Evolutionary conservation across 1,140 invertebrate genomes (phyloP), one percentile per base, ranked within the genome.

Genomic region (Andrena cerasifolii): DNA sequence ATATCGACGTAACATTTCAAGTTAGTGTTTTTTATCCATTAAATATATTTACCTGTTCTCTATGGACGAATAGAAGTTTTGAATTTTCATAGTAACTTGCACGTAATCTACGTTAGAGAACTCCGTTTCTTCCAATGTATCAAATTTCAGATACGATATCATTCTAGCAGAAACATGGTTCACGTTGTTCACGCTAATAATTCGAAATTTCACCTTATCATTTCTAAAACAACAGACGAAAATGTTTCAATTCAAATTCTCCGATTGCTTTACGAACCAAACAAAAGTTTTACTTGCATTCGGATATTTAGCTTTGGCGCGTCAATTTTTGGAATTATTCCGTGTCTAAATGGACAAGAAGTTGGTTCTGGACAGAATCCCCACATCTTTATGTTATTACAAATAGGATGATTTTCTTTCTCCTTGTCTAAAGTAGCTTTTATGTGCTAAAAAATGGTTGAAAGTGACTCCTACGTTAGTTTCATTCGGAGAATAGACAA

Each of bases 91-190:
- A 4, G 66, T 33, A 51, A 85, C 81, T 54, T 68, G 36, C 40
- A 88, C 65, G n/a, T 85, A 85, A 14, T 88, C 77, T 10, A 68
- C 21, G 47, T 80, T 82, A 24, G 79, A 78, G n/a, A 83, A 84
- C 61, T 70, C 81, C 68, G 70, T 73, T 74, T 76, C 59, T 70
- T 59, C 8, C 24, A 62, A 28, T 14, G 43, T 56, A 59, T 59
- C 33, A 61, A 24, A 40, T 58, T 82, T 59, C 58, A 61, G 45
- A 31, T 88, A 62, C 79, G 89, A 76, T 87, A 89, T 26, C 47
- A 92, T 80, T 61, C 89, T 89, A 7, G 87, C 90, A 47, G 91
- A 89, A 77, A 89, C 89, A 62, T 92, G 90, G 6, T 87, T 88
- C 6, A 88, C 87, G 80, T 88, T 79, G 14, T 92, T 91, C 45